phyloP scores from a whole-genome alignment of 2,888 invertebrate species.

The Patella caerulea region DNA sequence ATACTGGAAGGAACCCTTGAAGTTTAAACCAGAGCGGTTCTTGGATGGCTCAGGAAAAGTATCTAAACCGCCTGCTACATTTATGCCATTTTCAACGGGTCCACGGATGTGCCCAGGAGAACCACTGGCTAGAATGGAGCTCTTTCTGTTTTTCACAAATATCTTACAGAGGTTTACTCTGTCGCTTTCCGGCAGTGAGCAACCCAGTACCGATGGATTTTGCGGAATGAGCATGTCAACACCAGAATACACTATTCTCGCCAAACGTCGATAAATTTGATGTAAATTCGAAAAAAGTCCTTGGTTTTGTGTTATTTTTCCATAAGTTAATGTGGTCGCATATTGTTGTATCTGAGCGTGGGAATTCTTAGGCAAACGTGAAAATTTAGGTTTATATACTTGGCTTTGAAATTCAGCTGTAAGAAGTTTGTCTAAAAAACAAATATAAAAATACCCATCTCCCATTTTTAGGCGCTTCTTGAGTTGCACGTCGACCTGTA shows the following conservation, averaged over 20 bases:
- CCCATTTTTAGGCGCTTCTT: no score
- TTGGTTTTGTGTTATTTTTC: no score
- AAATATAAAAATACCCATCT: no score
- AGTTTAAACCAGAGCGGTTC: background rate
- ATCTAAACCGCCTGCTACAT: background rate
- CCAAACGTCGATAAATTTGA: background rate
- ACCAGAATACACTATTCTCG: background rate
- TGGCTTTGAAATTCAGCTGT: no score
- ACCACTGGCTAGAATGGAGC: background rate
- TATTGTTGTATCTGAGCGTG: no score
- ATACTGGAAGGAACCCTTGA: background rate
- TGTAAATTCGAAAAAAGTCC: background rate
- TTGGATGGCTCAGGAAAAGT: background rate
- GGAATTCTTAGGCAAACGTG: no score
- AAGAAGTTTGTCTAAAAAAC: no score
- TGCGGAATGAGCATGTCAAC: background rate
- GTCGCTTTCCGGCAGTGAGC: background rate
- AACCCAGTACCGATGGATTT: background rate
- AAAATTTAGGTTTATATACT: no score
- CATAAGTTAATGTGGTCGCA: no score
- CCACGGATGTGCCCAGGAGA: background rate
- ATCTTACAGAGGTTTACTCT: background rate
- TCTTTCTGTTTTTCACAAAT: background rate
- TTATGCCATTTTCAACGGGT: background rate
- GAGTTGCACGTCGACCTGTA: no score